Conservation (phyloP, 2,113 vertebrate species). For the Aspiorhynchus laticeps region DNA sequence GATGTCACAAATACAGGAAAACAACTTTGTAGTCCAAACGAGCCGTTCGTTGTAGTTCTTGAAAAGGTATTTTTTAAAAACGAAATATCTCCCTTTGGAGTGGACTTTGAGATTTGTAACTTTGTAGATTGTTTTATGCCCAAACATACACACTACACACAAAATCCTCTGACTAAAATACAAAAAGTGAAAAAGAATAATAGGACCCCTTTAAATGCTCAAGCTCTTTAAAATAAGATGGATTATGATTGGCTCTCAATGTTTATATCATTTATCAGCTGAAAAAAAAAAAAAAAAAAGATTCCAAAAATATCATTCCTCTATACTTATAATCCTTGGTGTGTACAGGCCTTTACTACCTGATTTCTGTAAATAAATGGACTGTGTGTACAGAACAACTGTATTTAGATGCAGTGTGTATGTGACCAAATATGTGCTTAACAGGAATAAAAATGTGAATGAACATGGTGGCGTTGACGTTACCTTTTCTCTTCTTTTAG, state of each 20-base stretch:
- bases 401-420: neutral
- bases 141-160: no score
- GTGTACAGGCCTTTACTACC: neutral
- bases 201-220: neutral
- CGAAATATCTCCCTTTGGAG: no score
- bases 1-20: no score
- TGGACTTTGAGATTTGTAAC: no score
- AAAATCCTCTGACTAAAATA: no score
- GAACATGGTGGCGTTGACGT: neutral
- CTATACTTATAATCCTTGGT: neutral
- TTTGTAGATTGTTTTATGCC: no score
- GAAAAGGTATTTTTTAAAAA: no score
- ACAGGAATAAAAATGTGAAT: neutral
- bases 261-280: neutral
- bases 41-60: no score
- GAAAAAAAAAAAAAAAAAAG: neutral
- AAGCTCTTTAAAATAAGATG: neutral
- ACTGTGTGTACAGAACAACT: neutral
- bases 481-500: conserved; percentile 99
- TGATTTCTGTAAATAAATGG: neutral
- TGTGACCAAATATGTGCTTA: neutral
- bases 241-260: neutral
- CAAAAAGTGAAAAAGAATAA: no score
- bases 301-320: neutral
- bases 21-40: no score